A percentile compares a stretch with the other conserved stretches of the same genome.
phyloP scores from a whole-genome alignment of 2,888 invertebrate genomes.

The Diploptera punctata region DNA sequence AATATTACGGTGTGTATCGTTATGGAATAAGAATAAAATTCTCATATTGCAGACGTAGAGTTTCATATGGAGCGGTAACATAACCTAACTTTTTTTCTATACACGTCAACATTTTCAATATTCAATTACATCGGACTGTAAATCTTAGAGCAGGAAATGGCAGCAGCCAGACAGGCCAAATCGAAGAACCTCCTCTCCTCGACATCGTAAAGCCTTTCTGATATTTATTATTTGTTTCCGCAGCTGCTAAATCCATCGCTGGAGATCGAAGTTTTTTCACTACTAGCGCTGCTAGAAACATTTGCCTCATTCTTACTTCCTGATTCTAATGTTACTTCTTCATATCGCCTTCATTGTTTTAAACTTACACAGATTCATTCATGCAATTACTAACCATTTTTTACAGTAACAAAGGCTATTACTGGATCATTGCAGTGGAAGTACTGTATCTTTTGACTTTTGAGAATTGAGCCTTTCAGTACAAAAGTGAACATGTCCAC shows the following conservation, averaged over 20 bases:
- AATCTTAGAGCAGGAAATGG: slow-evolving; percentile 34
- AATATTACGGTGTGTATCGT: no score
- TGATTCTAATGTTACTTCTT: not conserved
- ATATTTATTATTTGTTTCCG: slow-evolving; percentile 40
- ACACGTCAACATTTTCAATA: slow-evolving; percentile 44
- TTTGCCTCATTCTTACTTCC: not conserved
- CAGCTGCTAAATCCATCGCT: slow-evolving; percentile 36
- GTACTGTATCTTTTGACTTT: no score
- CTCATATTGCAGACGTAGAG: not conserved
- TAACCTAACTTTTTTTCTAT: slow-evolving; percentile 29
- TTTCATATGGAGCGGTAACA: no score
- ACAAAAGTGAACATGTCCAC: no score
- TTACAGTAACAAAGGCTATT: no score
- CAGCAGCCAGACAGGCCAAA: slow-evolving; percentile 31
- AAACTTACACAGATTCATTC: no score
- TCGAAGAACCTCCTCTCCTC: slow-evolving; percentile 25
- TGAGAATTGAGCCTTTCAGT: no score
- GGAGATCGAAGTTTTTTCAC: not conserved
- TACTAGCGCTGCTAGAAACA: slow-evolving; percentile 7
- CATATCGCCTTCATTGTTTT: no score
- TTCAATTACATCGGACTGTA: slow-evolving; percentile 42
- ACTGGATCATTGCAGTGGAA: no score
- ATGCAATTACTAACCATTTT: no score
- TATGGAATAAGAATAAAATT: not conserved
- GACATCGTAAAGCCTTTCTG: slow-evolving; percentile 35